Evolutionary conservation across 2,113 vertebrate genomes (phyloP).

Genomic region (Laticauda laticaudata): DNA sequence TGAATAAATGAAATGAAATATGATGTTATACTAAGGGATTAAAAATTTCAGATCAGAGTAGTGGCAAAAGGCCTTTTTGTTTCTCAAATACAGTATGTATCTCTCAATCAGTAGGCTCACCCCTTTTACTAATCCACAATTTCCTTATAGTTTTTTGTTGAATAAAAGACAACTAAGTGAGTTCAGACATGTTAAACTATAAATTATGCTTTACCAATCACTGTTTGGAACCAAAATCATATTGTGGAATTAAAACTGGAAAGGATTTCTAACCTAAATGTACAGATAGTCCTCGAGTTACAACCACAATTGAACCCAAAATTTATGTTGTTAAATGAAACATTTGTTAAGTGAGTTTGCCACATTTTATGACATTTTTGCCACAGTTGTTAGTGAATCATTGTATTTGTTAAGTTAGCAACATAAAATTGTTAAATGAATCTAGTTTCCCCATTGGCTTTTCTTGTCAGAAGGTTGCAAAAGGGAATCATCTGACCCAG

Average conservation of each 20-base stretch:
- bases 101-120: not conserved
- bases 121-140: not conserved
- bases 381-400: not conserved
- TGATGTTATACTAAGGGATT: not conserved
- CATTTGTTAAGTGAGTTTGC: not conserved
- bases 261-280: not conserved
- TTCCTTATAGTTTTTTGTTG: not conserved
- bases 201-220: not conserved
- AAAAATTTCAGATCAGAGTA: not conserved
- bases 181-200: not conserved
- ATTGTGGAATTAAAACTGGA: not conserved
- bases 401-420: not conserved
- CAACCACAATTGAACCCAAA: not conserved
- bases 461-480: not conserved
- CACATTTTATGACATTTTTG: not conserved
- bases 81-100: not conserved
- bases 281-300: not conserved
- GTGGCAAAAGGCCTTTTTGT: not conserved
- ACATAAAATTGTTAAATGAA: not conserved
- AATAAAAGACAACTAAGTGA: not conserved
- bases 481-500: not conserved
- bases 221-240: not conserved
- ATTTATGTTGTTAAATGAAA: not conserved
- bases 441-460: not conserved
- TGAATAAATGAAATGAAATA: not conserved